These are phyloP conservation scores for Alouatta palliata DNA, from an alignment of 2,113 vertebrate species.

Conservation along the genomic window DNA sequence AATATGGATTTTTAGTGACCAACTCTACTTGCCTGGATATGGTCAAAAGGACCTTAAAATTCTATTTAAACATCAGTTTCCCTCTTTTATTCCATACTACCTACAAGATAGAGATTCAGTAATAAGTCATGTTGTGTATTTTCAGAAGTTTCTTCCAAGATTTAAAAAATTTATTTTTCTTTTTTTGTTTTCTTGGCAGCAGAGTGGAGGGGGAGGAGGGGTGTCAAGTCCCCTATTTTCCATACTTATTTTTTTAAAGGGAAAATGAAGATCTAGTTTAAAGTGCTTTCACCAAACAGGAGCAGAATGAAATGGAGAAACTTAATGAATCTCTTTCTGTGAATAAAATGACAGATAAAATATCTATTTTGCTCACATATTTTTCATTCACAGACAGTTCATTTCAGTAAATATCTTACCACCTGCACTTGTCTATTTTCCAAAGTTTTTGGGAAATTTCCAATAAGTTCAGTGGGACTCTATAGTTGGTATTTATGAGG, in stretches of 20 bases:
- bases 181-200: neutral
- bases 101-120: neutral
- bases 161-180: conserved; percentile 28
- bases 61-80: neutral
- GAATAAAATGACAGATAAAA: conserved; percentile 85
- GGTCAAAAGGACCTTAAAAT: neutral
- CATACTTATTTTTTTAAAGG: conserved; percentile 61
- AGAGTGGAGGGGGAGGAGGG: neutral
- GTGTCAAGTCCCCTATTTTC: conserved; percentile 50
- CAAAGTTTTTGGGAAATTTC: conserved; percentile 81
- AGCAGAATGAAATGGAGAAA: conserved; percentile 71
- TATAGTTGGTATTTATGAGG: conserved; percentile 78
- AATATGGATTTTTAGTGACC: neutral
- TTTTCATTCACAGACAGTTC: conserved; percentile 84
- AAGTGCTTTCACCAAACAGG: conserved; percentile 73
- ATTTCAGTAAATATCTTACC: conserved; percentile 84
- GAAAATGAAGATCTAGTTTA: conserved; percentile 74
- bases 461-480: conserved; percentile 80
- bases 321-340: conserved; percentile 77
- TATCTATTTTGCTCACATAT: conserved; percentile 83
- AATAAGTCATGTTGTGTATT: conserved; percentile 32
- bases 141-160: conserved; percentile 51
- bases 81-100: neutral
- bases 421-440: conserved; percentile 83
- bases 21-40: neutral